Percentiles rank a stretch among this genome's conserved stretches.
Evolutionary conservation across 64 coral and sea anemone genomes (phyloP).

Genomic region (Exaiptasia diaphana): DNA sequence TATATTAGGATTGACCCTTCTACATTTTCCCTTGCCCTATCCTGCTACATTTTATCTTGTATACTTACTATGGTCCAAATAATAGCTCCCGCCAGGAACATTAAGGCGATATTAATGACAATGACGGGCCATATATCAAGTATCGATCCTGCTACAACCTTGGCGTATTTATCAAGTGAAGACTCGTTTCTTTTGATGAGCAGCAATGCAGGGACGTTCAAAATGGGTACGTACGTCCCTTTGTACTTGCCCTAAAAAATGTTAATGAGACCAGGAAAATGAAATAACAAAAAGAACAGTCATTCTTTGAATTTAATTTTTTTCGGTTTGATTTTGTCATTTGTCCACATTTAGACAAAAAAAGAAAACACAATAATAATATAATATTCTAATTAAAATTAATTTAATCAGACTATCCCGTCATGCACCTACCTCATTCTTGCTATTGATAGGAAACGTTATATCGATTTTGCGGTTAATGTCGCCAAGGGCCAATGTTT

Average conservation of each 20-base stretch:
- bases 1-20: no score
- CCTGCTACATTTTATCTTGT: no score
- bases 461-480: neutral
- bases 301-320: no score
- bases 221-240: conserved; percentile 7
- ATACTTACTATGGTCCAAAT: conserved; percentile 51
- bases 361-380: no score
- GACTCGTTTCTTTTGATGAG: neutral
- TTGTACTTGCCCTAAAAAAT: neutral
- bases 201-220: conserved; percentile 14
- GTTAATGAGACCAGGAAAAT: neutral
- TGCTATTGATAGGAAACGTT: no score
- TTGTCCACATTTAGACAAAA: no score
- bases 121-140: conserved; percentile 32
- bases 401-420: no score
- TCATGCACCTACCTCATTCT: no score
- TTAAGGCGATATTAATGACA: neutral
- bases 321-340: neutral
- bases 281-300: neutral
- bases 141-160: neutral
- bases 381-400: no score
- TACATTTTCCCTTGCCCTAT: no score
- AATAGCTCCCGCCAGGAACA: neutral
- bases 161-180: neutral
- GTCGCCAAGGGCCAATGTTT: neutral